Conservation (phyloP, 2,797 vertebrate genomes). For the Platalea minor region DNA sequence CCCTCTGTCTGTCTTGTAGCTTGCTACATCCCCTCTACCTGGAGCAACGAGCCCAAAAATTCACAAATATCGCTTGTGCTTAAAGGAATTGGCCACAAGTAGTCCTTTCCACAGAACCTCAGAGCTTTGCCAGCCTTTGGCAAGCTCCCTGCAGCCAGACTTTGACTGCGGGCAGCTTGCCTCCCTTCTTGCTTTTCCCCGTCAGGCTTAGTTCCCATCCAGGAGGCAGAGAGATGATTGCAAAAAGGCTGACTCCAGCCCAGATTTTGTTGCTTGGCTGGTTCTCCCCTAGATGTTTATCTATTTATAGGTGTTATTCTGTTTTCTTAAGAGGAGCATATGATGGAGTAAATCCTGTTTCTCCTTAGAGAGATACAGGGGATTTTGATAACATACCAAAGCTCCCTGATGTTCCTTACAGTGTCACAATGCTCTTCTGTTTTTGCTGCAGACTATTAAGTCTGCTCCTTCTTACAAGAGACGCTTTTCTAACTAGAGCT, state of each 20-base stretch:
- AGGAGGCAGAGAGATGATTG: not conserved
- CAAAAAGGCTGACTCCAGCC: not conserved
- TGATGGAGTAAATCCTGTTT: not conserved
- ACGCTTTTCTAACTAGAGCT: not conserved
- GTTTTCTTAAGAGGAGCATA: not conserved
- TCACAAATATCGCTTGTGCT: not conserved
- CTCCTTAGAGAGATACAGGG: not conserved
- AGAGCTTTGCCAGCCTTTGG: not conserved
- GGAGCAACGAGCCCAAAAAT: not conserved
- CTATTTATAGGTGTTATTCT: not conserved
- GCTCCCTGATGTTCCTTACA: not conserved
- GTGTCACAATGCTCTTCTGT: not conserved
- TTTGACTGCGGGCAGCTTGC: fast-evolving
- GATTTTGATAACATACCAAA: not conserved
- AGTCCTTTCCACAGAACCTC: not conserved
- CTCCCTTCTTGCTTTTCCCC: not conserved
- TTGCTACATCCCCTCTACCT: not conserved
- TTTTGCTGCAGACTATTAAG: not conserved
- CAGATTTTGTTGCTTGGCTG: not conserved
- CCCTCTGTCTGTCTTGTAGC: not conserved
- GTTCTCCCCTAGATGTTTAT: not conserved
- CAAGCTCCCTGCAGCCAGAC: not conserved
- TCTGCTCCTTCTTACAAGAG: not conserved
- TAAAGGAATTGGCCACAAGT: not conserved
- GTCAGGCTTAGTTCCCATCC: not conserved